Base-by-base conservation (phyloP, 2,797 vertebrate genomes). In the Danio kyathit region DNA sequence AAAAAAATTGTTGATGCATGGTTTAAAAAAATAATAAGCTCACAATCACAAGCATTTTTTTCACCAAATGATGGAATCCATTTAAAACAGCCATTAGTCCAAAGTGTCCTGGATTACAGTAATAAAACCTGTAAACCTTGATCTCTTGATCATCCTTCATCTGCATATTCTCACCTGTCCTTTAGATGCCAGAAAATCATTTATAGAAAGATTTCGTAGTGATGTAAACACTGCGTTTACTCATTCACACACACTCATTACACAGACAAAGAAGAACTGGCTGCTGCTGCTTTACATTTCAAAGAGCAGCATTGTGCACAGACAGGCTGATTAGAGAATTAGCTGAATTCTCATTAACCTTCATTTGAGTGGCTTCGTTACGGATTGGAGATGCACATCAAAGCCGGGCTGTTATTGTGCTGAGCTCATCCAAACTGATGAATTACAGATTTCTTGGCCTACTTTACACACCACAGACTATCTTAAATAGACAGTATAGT, bases 241-340 rank as follows among this genome's bases (percentile, higher is more conserved):
- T 65, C 48, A 7, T 75, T 52, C 38, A 52, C 4, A 19, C 14
- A 29, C 29, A 29, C 29, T 51, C 88, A 89, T 89, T 90, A 85
- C 76, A 74, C 52, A 88, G 89, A 92, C 90, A 91, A 92, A 94
- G 90, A 89, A 82, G 83, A 87, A 29, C 29, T 29, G 29, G 29
- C 29, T 87, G 76, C 85, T 88, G 76, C 61, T 84, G 83, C 90
- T 94, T 93, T 89, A 86, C 91, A 93, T 92, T 92, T 94, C 92
- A 94, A 94, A 94, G 90, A 76, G 85, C 87, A 77, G 74, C 73
- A 85, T 88, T 85, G 86, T 88, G 88, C 79, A 88, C 87, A 87
- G 88, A 82, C 83, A 87, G 87, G 88, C 87, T 88, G 88, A 90
- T 91, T 87, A 80, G 88, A 87, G 86, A 87, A 88, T 86, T 87